Evolutionary conservation across 2,113 vertebrate genomes (phyloP), one percentile per base, ranked within the genome.

Genomic region (Pollachius pollachius): DNA sequence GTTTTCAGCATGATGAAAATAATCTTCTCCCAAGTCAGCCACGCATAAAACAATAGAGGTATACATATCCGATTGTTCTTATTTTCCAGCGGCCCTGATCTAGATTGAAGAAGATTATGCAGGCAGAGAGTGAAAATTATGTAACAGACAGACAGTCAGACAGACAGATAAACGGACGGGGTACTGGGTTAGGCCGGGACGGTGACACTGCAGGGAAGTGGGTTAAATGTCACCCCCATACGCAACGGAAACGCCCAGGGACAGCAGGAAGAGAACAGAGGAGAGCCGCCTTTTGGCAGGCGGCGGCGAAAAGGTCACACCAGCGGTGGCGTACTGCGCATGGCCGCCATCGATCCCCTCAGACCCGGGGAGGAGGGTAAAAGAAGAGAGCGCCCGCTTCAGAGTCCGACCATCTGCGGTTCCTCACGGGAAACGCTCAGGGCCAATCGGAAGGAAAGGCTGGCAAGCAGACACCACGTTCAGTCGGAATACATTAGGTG

Each of bases 161-260:
- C 41, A 48, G 41, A 48, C 41, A 48, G 41, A 48, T 9, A 48
- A 9, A 48, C 6, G 11, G 41, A 48, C 41, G 54, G 3, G 54
- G 54, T 16, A 5, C 2, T 6, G 15, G 54, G 9, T 21, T 54
- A 65, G 30, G 18, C 59, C 59, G 59, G 68, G 37, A 48, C 41
- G 34, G 60, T 19, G 52, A 67, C 65, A 70, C 67, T 65, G 65
- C 75, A 75, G 80, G 71, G 48, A 66, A 70, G 75, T 65, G 67
- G 72, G 73, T 73, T 79, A 83, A 83, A 85, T 85, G 81, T 81
- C 84, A 85, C 62, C 54, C 15, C 64, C 78, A 25, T 60, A 62
- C 66, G 80, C 77, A 56, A 37, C 41, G 19, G 74, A 75, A 73
- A 76, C 64, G 25, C 71, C 65, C 64, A 59, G 12, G 75, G 59